These are phyloP conservation scores for Pristiophorus japonicus DNA, from an alignment of 2,113 vertebrate genomes.

Conservation along the genomic window DNA sequence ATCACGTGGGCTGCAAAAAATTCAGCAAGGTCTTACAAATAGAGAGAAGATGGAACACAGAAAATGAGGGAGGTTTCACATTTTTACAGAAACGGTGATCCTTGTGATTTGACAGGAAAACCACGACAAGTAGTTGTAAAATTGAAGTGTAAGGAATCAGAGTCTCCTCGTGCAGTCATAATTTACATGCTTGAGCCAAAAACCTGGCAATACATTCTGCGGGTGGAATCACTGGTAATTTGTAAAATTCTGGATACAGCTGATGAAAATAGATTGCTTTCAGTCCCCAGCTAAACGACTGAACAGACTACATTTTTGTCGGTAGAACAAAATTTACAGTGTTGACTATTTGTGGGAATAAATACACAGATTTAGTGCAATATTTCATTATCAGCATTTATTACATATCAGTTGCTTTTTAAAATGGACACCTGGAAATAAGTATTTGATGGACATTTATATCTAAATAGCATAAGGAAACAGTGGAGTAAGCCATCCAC, in stretches of 20 bases:
- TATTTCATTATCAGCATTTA: neutral
- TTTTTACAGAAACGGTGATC: conserved; percentile 90
- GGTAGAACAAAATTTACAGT: neutral
- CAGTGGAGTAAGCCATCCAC: neutral
- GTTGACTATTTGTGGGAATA: neutral
- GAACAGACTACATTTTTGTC: neutral
- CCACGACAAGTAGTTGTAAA: conserved; percentile 94
- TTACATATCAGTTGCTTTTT: neutral
- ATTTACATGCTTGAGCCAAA: conserved; percentile 96
- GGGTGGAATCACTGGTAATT: conserved; percentile 97
- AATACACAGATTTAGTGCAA: neutral
- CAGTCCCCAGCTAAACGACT: conserved; percentile 68
- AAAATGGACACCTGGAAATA: neutral
- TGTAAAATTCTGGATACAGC: conserved; percentile 94
- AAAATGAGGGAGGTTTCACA: conserved; percentile 92
- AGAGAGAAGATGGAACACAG: conserved; percentile 72
- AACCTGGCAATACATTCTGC: conserved; percentile 92
- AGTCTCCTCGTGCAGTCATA: conserved; percentile 95
- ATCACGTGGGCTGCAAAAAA: conserved; percentile 86
- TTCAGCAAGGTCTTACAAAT: conserved; percentile 75
- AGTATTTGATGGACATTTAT: conserved; percentile 17
- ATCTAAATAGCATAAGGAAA: neutral
- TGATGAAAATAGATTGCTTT: conserved; percentile 89
- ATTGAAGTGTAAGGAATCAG: conserved; percentile 97
- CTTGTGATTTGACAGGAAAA: conserved; percentile 89